These are phyloP conservation scores for Trimorus sp. DNA, from an alignment of 2,888 invertebrate species.

Conservation along the genomic window DNA sequence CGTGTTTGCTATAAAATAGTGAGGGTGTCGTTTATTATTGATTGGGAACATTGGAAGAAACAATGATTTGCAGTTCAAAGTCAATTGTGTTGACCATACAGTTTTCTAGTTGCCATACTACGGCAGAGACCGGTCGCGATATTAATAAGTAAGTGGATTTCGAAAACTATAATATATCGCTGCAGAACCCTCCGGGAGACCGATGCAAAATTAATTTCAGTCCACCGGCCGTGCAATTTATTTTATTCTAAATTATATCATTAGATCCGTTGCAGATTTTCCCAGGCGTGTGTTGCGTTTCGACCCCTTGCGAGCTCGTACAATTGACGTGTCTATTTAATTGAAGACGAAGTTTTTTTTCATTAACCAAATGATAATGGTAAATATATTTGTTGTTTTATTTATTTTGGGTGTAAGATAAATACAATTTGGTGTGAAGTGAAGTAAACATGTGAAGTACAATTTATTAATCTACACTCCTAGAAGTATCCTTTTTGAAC, in stretches of 20 bases:
- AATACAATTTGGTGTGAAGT: too few species aligned
- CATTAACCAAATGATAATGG: too few species aligned
- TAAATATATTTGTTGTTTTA: too few species aligned
- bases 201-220: conserved; percentile 21
- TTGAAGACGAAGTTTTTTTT: too few species aligned
- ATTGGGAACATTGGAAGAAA: conserved; percentile 20
- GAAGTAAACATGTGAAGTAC: too few species aligned
- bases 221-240: conserved; percentile 11
- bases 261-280: conserved; percentile 25
- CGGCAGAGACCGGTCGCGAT: conserved; percentile 1
- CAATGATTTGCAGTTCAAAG: conserved; percentile 45
- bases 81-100: conserved; percentile 41
- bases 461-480: too few species aligned
- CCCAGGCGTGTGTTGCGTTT: conserved; percentile 10
- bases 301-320: background rate
- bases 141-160: conserved; percentile 46
- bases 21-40: conserved; percentile 17
- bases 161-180: conserved; percentile 41
- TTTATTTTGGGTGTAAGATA: too few species aligned
- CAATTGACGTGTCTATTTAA: background rate
- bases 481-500: too few species aligned
- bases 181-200: conserved; percentile 8
- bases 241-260: conserved; percentile 31
- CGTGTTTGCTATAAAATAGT: conserved; percentile 14
- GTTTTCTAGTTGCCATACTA: conserved; percentile 21